Evolutionary conservation across 2,113 vertebrate species (phyloP).

Genomic region (Bagarius yarrelli): DNA sequence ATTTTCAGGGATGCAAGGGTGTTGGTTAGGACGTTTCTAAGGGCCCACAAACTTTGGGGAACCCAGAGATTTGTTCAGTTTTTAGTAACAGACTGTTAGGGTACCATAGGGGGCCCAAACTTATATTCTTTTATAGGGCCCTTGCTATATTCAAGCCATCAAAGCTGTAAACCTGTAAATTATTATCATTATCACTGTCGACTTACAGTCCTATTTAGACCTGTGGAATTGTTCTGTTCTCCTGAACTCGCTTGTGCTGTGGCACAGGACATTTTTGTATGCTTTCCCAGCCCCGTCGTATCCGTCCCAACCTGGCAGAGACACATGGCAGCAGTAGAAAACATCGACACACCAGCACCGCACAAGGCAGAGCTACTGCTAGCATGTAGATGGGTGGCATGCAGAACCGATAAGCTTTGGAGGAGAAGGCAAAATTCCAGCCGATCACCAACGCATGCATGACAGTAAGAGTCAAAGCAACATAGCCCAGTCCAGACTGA

Average conservation of each 20-base stretch:
- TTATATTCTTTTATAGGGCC: too few species aligned
- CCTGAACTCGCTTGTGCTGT: conserved; percentile 39
- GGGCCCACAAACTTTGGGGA: too few species aligned
- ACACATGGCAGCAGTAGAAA: conserved; percentile 80
- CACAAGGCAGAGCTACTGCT: conserved; percentile 76
- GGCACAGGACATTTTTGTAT: conserved; percentile 58
- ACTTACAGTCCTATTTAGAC: conserved; percentile 54
- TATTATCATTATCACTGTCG: neutral
- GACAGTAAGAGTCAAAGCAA: conserved; percentile 79
- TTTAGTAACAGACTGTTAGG: too few species aligned
- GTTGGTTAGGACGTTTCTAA: too few species aligned
- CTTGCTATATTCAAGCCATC: neutral
- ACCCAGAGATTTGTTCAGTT: too few species aligned
- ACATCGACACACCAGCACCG: conserved; percentile 77
- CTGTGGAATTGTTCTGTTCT: conserved; percentile 55
- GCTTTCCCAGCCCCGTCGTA: conserved; percentile 91
- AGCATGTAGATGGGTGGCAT: conserved; percentile 88
- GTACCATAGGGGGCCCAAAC: too few species aligned
- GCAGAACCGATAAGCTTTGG: conserved; percentile 80
- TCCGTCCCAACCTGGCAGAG: conserved; percentile 69
- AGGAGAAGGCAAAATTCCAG: conserved; percentile 83
- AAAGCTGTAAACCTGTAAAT: neutral
- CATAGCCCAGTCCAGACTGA: conserved; percentile 85
- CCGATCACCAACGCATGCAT: conserved; percentile 84
- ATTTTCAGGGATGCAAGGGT: neutral